Percentiles rank a stretch among this genome's conserved stretches.
phyloP scores from a whole-genome alignment of 2,888 invertebrate species.

The Pachycephus smyrnensis region DNA sequence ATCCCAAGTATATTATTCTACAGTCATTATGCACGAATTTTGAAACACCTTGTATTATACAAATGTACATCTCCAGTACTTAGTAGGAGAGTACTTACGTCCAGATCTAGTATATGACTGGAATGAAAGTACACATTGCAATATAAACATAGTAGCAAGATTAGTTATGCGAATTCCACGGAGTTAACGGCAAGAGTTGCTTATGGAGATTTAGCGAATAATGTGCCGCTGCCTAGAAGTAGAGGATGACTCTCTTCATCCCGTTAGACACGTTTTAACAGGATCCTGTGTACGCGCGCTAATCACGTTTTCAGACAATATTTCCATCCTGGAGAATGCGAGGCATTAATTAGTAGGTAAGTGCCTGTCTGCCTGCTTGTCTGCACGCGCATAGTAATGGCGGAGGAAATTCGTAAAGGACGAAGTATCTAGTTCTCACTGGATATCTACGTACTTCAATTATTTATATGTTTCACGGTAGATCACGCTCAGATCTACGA shows the following conservation, averaged over 20 bases:
- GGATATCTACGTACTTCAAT: no score
- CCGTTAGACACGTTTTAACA: not conserved
- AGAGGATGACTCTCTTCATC: not conserved
- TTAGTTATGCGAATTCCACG: not conserved
- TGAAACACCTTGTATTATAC: no score
- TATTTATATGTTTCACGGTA: no score
- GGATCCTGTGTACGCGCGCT: not conserved
- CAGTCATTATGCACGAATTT: no score
- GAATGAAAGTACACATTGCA: not conserved
- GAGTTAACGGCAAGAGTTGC: not conserved
- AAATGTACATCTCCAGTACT: not conserved
- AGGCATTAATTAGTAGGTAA: not conserved
- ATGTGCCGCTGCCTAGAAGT: not conserved
- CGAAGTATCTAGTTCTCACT: not conserved
- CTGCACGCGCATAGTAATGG: not conserved
- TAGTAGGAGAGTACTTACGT: not conserved
- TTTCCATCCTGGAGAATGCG: not conserved
- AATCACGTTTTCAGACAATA: not conserved
- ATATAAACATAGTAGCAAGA: not conserved
- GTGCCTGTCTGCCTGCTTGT: not conserved
- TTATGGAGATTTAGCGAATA: constrained; percentile 3
- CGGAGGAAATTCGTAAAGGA: not conserved
- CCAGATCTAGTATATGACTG: not conserved
- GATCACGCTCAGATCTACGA: no score
- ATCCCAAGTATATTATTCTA: no score